Percentiles rank a stretch among this genome's conserved stretches.
These are phyloP conservation scores for Cranoglanis bouderius DNA, from an alignment of 2,113 vertebrate genomes.

Conservation along the genomic window DNA sequence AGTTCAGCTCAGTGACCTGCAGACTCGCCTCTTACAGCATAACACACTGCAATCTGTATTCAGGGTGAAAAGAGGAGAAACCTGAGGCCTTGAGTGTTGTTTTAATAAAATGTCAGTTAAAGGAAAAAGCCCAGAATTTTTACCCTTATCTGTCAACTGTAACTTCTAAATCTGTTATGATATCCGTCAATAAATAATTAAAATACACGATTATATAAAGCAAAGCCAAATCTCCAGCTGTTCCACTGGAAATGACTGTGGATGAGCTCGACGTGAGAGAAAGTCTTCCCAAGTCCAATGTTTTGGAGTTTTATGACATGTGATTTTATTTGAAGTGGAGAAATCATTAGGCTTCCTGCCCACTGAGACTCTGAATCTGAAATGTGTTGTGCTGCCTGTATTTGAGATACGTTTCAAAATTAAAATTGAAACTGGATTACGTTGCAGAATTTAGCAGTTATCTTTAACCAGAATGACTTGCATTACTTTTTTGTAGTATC, in stretches of 20 bases:
- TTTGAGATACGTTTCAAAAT: not conserved
- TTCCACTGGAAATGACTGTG: not conserved
- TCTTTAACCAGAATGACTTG: not conserved
- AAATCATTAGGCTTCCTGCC: not conserved
- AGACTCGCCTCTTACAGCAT: not conserved
- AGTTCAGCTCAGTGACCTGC: not conserved
- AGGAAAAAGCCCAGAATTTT: not conserved
- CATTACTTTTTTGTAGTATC: too few species aligned
- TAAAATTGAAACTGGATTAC: not conserved
- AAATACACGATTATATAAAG: not conserved
- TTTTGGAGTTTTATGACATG: not conserved
- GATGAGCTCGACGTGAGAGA: too few species aligned
- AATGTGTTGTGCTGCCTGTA: not conserved
- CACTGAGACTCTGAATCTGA: not conserved
- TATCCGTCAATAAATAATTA: not conserved
- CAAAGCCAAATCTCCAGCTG: not conserved
- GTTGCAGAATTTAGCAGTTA: not conserved
- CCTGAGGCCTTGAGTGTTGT: not conserved
- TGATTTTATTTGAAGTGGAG: not conserved
- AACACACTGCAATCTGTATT: conserved; percentile 6
- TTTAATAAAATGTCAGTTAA: not conserved
- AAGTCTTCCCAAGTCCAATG: too few species aligned
- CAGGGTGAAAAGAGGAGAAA: conserved; percentile 3
- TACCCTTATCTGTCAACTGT: too few species aligned
- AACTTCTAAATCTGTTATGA: not conserved